These are phyloP conservation scores for Melanotaenia duboulayi DNA, from an alignment of 2,113 vertebrate genomes.

Conservation along the genomic window DNA sequence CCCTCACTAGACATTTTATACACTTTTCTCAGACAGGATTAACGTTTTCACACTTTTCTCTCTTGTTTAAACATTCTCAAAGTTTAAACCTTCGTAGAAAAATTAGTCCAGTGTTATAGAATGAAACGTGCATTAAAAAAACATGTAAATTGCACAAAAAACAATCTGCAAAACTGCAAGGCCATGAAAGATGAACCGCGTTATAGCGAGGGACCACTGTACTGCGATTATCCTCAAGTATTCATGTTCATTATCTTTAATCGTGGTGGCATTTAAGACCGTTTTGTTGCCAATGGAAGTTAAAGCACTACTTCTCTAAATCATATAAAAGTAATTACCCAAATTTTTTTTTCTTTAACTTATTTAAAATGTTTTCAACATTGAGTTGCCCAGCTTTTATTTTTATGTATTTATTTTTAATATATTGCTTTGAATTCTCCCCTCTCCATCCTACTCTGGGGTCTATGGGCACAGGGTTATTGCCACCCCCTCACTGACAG, in stretches of 20 bases:
- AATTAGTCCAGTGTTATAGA: too few species aligned
- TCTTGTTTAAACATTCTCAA: too few species aligned
- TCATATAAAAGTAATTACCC: conserved; percentile 22
- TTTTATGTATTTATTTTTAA: not conserved
- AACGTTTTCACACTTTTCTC: too few species aligned
- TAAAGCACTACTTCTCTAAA: conserved; percentile 26
- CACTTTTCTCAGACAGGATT: too few species aligned
- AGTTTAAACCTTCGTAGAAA: too few species aligned
- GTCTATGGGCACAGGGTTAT: conserved; percentile 9
- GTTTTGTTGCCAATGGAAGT: conserved; percentile 3
- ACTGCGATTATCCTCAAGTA: conserved; percentile 10
- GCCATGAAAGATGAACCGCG: too few species aligned
- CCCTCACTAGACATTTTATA: too few species aligned
- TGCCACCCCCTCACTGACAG: not conserved
- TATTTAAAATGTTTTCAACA: not conserved
- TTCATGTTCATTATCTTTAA: conserved; percentile 15
- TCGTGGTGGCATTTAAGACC: not conserved
- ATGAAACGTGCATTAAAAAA: too few species aligned
- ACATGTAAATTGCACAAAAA: too few species aligned
- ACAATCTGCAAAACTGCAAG: too few species aligned
- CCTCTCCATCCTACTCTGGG: not conserved
- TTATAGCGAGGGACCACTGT: too few species aligned
- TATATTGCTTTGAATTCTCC: not conserved
- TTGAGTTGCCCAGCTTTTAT: not conserved
- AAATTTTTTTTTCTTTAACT: conserved; percentile 13